phyloP scores from a whole-genome alignment of 2,113 vertebrate genomes.

The Ibidorhyncha struthersii region DNA sequence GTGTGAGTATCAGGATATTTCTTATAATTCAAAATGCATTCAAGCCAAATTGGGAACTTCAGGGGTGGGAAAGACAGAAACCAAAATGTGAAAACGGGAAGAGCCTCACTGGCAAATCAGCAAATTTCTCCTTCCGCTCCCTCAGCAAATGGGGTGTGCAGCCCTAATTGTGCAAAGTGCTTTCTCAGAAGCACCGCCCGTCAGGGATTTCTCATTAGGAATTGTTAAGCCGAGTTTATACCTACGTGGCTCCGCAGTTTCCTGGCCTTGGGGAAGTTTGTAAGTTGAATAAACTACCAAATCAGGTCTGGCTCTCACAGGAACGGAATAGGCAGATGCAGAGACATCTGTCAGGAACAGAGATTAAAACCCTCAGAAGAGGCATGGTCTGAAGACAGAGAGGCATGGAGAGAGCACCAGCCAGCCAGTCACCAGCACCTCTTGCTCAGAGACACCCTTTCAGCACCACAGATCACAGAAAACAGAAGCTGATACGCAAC shows the following conservation, averaged over 20 bases:
- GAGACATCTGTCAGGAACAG: neutral
- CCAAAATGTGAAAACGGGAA: constrained; percentile 46
- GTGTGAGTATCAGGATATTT: constrained; percentile 79
- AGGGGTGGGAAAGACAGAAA: constrained; percentile 38
- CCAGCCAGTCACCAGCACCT: neutral
- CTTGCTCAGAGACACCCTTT: neutral
- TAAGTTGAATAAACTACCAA: constrained; percentile 80
- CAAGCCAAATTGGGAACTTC: constrained; percentile 72
- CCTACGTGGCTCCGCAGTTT: constrained; percentile 74
- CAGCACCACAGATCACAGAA: neutral
- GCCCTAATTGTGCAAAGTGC: constrained; percentile 82
- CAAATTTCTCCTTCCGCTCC: constrained; percentile 3
- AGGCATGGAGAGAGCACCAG: neutral
- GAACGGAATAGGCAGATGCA: neutral
- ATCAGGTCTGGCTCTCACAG: neutral
- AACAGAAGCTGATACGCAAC: neutral
- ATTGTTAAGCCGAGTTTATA: constrained; percentile 82
- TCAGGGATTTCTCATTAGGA: constrained; percentile 83
- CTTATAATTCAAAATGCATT: constrained; percentile 84
- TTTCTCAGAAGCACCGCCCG: constrained; percentile 75
- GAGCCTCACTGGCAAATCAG: neutral
- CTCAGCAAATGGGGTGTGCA: constrained; percentile 49
- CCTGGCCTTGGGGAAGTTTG: constrained; percentile 77
- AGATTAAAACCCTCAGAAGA: neutral
- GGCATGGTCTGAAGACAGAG: neutral